Conservation (phyloP, 2,113 vertebrate genomes). For the Thomomys bottae region DNA sequence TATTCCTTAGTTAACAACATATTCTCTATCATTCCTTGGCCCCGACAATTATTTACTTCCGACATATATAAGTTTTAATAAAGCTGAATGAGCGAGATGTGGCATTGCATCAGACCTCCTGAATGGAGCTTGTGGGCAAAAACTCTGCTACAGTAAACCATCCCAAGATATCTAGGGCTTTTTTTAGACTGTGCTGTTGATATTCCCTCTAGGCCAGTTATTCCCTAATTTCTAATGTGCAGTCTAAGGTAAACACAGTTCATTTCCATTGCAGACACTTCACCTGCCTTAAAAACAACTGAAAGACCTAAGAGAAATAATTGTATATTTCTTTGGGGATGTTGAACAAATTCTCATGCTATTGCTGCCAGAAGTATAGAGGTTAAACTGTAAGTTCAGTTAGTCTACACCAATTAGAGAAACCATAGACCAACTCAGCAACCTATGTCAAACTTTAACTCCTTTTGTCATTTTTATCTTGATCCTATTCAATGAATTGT, state of each 20-base stretch:
- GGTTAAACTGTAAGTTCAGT: background rate
- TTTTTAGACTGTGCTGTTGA: conserved; percentile 68
- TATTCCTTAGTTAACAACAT: conserved; percentile 32
- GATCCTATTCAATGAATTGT: background rate
- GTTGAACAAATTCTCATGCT: conserved; percentile 20
- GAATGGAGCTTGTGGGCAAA: conserved; percentile 77
- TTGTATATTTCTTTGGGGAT: conserved; percentile 39
- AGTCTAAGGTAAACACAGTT: conserved; percentile 76
- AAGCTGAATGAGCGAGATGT: conserved; percentile 69
- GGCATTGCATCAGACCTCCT: conserved; percentile 77
- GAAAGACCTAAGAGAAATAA: conserved; percentile 35
- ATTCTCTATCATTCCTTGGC: conserved; percentile 20
- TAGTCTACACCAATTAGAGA: background rate
- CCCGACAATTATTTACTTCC: conserved; percentile 19
- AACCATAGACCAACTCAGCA: background rate
- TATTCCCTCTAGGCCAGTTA: conserved; percentile 77
- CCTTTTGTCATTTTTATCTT: background rate
- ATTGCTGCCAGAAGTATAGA: background rate
- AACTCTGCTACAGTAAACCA: conserved; percentile 51
- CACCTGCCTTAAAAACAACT: conserved; percentile 68
- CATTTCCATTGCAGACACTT: conserved; percentile 75
- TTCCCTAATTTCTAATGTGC: conserved; percentile 69
- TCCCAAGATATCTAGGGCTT: conserved; percentile 77
- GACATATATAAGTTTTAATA: conserved; percentile 34
- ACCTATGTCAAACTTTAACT: background rate